Evolutionary conservation across 2,113 vertebrate species (phyloP), one percentile per base, ranked within the genome.

Genomic region (Gymnocephalus cernua): DNA sequence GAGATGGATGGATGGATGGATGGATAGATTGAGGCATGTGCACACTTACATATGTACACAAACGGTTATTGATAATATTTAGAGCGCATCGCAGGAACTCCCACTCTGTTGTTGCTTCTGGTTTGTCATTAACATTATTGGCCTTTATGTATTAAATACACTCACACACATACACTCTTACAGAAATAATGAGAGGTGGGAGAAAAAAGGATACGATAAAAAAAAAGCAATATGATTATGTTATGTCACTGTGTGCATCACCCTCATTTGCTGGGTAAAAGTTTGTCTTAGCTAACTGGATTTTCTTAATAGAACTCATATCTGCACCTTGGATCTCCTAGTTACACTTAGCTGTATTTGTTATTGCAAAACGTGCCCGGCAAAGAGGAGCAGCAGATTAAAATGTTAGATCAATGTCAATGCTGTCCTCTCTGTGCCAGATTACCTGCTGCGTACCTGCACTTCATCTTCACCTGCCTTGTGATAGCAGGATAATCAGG

Each of bases 341-440:
- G 59, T 82, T 75, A 66, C 58, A 82, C 64, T 41, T 45, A 11
- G 76, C 54, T 61, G 59, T 86, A 57, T 86, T 85, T 87, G 84
- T 85, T 89, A 88, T 88, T 83, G 77, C 84, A 63, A 65, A 79
- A 66, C 86, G 87, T 93, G 91, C 70, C 84, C 38, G 41, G 80
- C 61, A 79, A 86, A 88, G 84, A 88, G 68, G 76, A 88, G 89
- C 82, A 54, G 80, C 85, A 92, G 91, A 92, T 92, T 92, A 92
- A 86, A 90, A 90, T 89, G 88, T 91, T 86, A 91, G 75, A 91
- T 91, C 86, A 92, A 90, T 92, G 92, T 91, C 91, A 90, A 32
- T 15, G 68, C 53, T 48, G 87, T 91, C 91, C 89, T 91, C 83
- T 77, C 70, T 9, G 58, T 16, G 61, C 29, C 35, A 57, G 88